A percentile compares a stretch with the other conserved stretches of the same genome.
Evolutionary conservation across 2,888 invertebrate genomes (phyloP).

Genomic region (Osmoderma eremita): DNA sequence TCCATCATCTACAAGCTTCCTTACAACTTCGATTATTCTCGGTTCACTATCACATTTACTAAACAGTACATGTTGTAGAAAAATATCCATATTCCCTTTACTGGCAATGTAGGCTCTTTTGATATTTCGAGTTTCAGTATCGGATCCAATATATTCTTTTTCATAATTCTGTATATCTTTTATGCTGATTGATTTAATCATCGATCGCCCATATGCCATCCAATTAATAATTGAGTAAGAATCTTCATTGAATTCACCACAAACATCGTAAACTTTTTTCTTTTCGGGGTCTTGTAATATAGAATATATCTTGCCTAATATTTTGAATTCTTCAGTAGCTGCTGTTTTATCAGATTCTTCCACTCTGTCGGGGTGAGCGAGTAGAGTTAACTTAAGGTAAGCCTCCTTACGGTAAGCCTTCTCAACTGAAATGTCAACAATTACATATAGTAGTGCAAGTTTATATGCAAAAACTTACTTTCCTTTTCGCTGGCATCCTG

Average conservation of each 20-base stretch:
- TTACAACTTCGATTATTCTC: constrained; percentile 75
- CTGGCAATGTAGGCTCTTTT: constrained; percentile 83
- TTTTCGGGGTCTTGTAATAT: constrained; percentile 88
- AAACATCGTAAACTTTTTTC: constrained; percentile 86
- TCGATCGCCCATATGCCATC: constrained; percentile 85
- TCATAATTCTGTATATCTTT: constrained; percentile 90
- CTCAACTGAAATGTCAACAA: constrained; percentile 73
- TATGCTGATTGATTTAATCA: constrained; percentile 88
- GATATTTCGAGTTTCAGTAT: constrained; percentile 82
- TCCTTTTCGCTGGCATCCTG: constrained; percentile 79
- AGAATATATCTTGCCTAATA: constrained; percentile 86
- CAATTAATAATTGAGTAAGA: constrained; percentile 79
- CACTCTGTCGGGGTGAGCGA: constrained; percentile 94
- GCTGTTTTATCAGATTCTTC: constrained; percentile 77
- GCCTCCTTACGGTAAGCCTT: too few species aligned
- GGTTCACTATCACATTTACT: constrained; percentile 84
- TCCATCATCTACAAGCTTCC: constrained; percentile 76
- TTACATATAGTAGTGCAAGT: constrained; percentile 13
- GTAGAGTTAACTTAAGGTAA: constrained; percentile 88
- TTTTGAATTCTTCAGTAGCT: constrained; percentile 93
- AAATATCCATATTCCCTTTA: constrained; percentile 88
- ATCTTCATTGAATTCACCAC: constrained; percentile 83
- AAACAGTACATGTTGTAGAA: constrained; percentile 84
- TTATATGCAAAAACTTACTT: constrained; percentile 66
- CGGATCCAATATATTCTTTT: constrained; percentile 85